Conservation (phyloP, 2,888 invertebrate species). For the Thalpophila matura region DNA sequence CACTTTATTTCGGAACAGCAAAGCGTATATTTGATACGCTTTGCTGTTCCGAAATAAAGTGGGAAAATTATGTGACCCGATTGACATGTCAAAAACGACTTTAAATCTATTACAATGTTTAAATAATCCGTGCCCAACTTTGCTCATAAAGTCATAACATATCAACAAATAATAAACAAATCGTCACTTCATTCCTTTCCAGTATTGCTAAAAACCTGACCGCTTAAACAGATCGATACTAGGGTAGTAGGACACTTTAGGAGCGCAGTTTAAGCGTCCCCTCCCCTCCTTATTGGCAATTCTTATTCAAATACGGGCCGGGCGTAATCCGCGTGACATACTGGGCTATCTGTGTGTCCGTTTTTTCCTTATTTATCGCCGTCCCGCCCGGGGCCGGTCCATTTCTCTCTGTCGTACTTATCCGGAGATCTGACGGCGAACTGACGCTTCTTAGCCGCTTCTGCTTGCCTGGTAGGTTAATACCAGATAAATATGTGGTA, state of each 20-base stretch:
- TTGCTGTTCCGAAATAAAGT: conserved; percentile 4
- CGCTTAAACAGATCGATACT: conserved; percentile 78
- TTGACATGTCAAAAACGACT: too few relatives aligned
- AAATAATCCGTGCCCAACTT: not conserved
- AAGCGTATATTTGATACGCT: not conserved
- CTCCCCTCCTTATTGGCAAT: conserved; percentile 84
- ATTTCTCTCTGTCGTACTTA: conserved; percentile 89
- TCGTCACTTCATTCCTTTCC: conserved; percentile 31
- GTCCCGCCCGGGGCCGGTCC: conserved; percentile 79
- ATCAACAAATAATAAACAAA: conserved; percentile 14
- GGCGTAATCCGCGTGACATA: conserved; percentile 86
- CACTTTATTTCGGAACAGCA: conserved; percentile 3
- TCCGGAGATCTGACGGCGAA: conserved; percentile 86
- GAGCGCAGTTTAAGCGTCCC: conserved; percentile 77
- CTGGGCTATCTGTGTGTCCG: conserved; percentile 84
- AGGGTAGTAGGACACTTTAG: conserved; percentile 77
- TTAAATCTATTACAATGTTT: too few relatives aligned
- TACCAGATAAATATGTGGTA: conserved; percentile 67
- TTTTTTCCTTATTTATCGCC: conserved; percentile 86
- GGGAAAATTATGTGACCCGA: too few relatives aligned
- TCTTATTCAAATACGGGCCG: conserved; percentile 88
- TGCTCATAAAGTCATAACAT: not conserved
- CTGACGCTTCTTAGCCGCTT: conserved; percentile 82
- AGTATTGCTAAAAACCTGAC: conserved; percentile 48
- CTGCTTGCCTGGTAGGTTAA: conserved; percentile 75